Conservation (phyloP, 2,797 vertebrate species). For the Falco naumanni region DNA sequence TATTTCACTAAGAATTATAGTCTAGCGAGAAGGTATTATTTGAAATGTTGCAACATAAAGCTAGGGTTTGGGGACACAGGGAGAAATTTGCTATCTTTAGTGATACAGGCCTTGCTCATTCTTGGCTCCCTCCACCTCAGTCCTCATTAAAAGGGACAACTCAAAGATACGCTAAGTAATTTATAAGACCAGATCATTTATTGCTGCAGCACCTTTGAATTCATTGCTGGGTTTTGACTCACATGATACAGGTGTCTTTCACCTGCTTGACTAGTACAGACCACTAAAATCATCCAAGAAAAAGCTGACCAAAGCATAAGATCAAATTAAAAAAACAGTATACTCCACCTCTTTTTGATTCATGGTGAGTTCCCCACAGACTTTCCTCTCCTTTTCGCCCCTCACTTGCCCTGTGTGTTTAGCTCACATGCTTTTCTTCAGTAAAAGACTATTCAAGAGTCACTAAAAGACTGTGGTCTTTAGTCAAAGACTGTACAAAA, state of each 20-base stretch:
- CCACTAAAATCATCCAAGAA: background rate
- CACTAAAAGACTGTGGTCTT: background rate
- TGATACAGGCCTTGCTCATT: background rate
- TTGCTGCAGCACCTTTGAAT: background rate
- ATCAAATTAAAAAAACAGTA: background rate
- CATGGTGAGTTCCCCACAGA: background rate
- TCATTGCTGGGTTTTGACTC: background rate
- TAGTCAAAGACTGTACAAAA: background rate
- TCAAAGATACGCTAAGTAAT: background rate
- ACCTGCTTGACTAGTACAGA: background rate
- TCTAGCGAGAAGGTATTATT: background rate
- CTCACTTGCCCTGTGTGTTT: background rate
- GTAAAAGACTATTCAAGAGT: background rate
- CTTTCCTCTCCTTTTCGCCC: background rate
- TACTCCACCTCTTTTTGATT: background rate
- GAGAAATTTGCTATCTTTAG: background rate
- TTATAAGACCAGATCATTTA: background rate
- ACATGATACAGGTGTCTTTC: background rate
- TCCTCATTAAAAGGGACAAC: background rate
- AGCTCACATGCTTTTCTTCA: background rate
- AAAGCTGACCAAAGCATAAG: background rate
- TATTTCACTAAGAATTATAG: background rate
- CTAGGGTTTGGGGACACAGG: background rate
- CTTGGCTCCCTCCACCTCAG: background rate
- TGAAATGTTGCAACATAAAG: background rate